A percentile compares a stretch with the other conserved stretches of the same genome.
phyloP scores from a whole-genome alignment of 2,797 vertebrate species.

The Scyliorhinus canicula region DNA sequence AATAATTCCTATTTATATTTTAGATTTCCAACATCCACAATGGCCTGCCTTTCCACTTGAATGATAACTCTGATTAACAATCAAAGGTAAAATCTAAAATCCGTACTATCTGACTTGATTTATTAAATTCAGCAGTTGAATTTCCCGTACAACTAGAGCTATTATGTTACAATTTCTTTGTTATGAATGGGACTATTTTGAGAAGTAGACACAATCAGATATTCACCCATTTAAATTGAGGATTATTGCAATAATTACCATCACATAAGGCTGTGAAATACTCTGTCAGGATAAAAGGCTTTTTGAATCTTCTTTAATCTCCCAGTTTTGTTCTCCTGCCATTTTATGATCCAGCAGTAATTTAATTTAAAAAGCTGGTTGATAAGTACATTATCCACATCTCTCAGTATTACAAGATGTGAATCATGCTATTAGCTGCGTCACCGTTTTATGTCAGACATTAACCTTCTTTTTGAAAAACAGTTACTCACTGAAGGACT shows the following conservation, averaged over 20 bases:
- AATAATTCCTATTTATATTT: not conserved
- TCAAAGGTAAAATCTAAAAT: not conserved
- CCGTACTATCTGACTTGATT: not conserved
- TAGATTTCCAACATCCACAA: not conserved
- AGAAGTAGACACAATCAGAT: not conserved
- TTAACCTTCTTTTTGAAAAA: not conserved
- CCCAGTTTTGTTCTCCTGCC: not conserved
- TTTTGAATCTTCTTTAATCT: not conserved
- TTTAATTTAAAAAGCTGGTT: not conserved
- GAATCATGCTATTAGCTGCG: not conserved
- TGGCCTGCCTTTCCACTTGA: not conserved
- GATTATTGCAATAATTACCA: not conserved
- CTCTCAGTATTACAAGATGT: not conserved
- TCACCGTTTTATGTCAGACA: not conserved
- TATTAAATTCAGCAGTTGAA: too few relatives aligned
- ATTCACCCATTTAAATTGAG: not conserved
- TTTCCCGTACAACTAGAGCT: not conserved
- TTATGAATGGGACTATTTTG: not conserved
- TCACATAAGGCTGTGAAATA: not conserved
- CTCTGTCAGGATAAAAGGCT: not conserved
- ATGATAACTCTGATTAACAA: not conserved
- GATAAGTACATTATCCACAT: not conserved
- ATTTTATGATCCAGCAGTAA: slow-evolving; percentile 2
- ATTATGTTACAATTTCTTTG: not conserved
- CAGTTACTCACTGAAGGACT: not conserved